A percentile compares a stretch with the other conserved stretches of the same genome.
phyloP scores from a whole-genome alignment of 1,140 invertebrate genomes.

The Lordiphosa clarofinis region DNA sequence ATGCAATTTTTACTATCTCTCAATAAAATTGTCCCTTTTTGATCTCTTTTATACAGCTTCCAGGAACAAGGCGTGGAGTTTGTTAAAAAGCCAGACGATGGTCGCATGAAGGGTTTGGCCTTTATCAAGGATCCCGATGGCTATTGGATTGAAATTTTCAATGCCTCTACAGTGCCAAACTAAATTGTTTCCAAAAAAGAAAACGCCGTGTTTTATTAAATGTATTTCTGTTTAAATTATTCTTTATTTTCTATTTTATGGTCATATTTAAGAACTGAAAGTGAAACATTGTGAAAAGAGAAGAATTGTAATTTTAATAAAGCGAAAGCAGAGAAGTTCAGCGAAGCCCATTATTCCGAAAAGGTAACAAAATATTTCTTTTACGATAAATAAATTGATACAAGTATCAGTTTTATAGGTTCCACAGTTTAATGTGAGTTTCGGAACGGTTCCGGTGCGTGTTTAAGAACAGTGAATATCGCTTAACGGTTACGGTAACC shows the following conservation, averaged over 20 bases:
- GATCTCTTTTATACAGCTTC: conserved; percentile 81
- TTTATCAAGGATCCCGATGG: conserved; percentile 98
- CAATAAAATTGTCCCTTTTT: too few relatives aligned
- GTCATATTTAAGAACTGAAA: background rate
- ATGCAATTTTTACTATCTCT: too few relatives aligned
- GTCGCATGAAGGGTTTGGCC: conserved; percentile 95
- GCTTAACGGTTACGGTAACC: too few relatives aligned
- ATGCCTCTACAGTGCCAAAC: conserved; percentile 82
- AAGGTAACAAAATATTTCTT: too few relatives aligned
- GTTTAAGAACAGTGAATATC: too few relatives aligned
- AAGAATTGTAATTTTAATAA: conserved; percentile 1
- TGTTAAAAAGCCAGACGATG: conserved; percentile 93
- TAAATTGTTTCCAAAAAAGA: conserved; percentile 81
- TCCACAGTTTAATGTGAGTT: too few relatives aligned
- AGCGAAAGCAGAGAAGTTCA: background rate
- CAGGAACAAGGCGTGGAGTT: conserved; percentile 93
- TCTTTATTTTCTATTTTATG: background rate
- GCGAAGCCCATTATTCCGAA: too few relatives aligned
- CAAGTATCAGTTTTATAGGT: too few relatives aligned
- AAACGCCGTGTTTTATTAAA: background rate
- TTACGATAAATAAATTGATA: too few relatives aligned
- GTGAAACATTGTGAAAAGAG: background rate
- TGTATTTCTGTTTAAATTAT: conserved; percentile 12
- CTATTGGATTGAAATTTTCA: conserved; percentile 98
- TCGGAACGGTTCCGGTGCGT: too few relatives aligned